These are phyloP conservation scores for Andrena bucephala DNA, from an alignment of 2,888 invertebrate species.

Conservation along the genomic window DNA sequence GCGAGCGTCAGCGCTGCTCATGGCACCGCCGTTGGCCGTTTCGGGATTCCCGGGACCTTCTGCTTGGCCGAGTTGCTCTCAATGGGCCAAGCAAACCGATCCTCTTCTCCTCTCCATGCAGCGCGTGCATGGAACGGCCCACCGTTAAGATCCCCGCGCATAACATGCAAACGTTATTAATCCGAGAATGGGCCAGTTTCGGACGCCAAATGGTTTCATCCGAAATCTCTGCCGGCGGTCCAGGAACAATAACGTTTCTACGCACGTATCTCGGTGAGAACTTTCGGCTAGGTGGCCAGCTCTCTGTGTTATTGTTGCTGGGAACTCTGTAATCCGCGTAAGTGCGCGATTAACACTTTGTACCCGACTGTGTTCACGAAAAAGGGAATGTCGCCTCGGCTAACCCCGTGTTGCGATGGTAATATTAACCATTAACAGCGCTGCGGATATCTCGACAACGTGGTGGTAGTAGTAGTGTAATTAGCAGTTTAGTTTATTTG, in stretches of 20 bases:
- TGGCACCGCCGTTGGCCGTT: constrained; percentile 50
- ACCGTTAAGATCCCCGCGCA: constrained; percentile 57
- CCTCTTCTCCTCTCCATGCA: constrained; percentile 21
- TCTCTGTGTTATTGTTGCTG: not conserved
- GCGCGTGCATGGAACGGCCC: constrained; percentile 42
- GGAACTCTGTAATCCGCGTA: constrained; percentile 7
- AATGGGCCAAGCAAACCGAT: constrained; percentile 47
- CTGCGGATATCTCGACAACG: not conserved
- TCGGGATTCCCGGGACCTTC: constrained; percentile 49
- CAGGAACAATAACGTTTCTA: constrained; percentile 43
- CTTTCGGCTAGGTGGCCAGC: constrained; percentile 28
- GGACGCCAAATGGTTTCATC: constrained; percentile 42
- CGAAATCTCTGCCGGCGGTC: constrained; percentile 26
- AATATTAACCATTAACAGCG: not conserved
- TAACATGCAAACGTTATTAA: constrained; percentile 59
- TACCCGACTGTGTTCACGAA: not conserved
- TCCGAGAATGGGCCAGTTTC: constrained; percentile 59
- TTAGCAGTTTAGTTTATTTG: not conserved
- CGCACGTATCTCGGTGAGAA: constrained; percentile 17
- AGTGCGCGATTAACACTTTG: constrained; percentile 8
- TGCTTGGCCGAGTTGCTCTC: constrained; percentile 24
- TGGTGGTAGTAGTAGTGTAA: not conserved
- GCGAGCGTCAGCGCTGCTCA: constrained; percentile 32
- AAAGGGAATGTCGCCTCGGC: not conserved
- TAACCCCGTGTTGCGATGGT: not conserved